Percentiles rank a stretch among this genome's conserved stretches.
phyloP scores from a whole-genome alignment of 2,797 vertebrate species.

The Astyanax mexicanus region DNA sequence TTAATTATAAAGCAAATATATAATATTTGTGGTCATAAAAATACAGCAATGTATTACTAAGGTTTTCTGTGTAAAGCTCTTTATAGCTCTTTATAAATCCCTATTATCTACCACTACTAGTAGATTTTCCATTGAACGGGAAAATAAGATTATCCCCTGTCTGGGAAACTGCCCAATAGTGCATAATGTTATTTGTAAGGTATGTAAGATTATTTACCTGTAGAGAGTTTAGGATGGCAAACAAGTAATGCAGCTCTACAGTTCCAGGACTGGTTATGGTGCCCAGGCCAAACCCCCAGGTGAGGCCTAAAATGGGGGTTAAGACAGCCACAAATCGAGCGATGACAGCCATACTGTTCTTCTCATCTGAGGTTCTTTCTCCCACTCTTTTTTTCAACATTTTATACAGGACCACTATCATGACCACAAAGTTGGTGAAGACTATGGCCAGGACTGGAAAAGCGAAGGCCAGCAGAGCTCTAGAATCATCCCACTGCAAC shows the following conservation, averaged over 20 bases:
- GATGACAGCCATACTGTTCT: constrained; percentile 78
- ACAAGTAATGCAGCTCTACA: background rate
- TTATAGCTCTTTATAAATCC: too few species aligned
- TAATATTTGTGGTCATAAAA: too few species aligned
- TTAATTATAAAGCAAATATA: too few species aligned
- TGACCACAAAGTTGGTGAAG: constrained; percentile 81
- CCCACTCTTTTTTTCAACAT: constrained; percentile 77
- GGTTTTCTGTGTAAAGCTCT: too few species aligned
- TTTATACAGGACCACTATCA: constrained; percentile 84
- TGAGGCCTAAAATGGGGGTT: constrained; percentile 89
- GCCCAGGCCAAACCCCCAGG: constrained; percentile 88
- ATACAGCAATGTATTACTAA: too few species aligned
- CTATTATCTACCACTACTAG: too few species aligned
- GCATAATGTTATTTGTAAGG: too few species aligned
- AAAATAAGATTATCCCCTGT: too few species aligned
- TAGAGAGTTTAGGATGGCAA: background rate
- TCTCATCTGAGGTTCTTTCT: constrained; percentile 76
- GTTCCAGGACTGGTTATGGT: constrained; percentile 42
- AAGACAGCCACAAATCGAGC: constrained; percentile 84
- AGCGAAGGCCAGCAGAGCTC: constrained; percentile 86
- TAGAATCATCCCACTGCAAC: constrained; percentile 85
- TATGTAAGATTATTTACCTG: background rate
- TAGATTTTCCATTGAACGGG: too few species aligned
- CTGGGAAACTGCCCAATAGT: too few species aligned
- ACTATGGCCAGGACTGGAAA: constrained; percentile 87